Evolutionary conservation across 1,140 invertebrate genomes (phyloP), one percentile per base, ranked within the genome.

Genomic region (Oreohelix idahoensis): DNA sequence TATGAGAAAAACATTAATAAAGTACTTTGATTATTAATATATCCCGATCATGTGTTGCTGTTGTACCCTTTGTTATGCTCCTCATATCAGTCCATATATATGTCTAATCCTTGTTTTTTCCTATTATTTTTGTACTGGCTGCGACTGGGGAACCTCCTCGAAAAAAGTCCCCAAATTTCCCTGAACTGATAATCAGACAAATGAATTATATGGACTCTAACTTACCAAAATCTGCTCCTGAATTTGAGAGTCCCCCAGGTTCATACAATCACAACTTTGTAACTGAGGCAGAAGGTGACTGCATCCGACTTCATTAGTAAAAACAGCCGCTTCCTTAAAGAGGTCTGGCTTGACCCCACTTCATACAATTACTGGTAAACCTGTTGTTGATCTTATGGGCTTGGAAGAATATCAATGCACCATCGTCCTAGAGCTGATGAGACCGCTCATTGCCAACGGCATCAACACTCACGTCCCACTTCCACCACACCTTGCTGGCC

Each of bases 231-330:
- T 93, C 80, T 95, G 92, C 79, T 95, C 94, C n/a, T 89, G 95
- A 94, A 36, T 94, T 94, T 73, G 95, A 95, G 66, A 97, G 92
- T 75, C 96, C 96, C 81, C n/a, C n/a, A n/a, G 98, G 91, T 88
- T 97, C 96, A 92, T 97, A 98, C 76, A 98, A n/a, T 93, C 79
- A 97, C 93, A 84, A 97, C 93, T 83, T 95, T 95, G 88, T 95
- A 95, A n/a, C 91, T 96, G 95, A 58, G 96, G 95, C 86, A 97
- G 93, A 89, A 95, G 94, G n/a, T 39, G 95, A 94, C 8, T 95
- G 95, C 45, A 96, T 93, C 89, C n/a, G 96, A 96, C 85, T 95
- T 95, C 39, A 96, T 94, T 84, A 98, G 94, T 69, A 95, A n/a
- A n/a, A n/a, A n/a, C 94, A 63, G 90, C 84, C 23, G 89, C 87